A percentile compares a stretch with the other conserved stretches of the same genome.
These are phyloP conservation scores for Neosilurus hyrtlii DNA, from an alignment of 2,797 vertebrate species.

Conservation along the genomic window DNA sequence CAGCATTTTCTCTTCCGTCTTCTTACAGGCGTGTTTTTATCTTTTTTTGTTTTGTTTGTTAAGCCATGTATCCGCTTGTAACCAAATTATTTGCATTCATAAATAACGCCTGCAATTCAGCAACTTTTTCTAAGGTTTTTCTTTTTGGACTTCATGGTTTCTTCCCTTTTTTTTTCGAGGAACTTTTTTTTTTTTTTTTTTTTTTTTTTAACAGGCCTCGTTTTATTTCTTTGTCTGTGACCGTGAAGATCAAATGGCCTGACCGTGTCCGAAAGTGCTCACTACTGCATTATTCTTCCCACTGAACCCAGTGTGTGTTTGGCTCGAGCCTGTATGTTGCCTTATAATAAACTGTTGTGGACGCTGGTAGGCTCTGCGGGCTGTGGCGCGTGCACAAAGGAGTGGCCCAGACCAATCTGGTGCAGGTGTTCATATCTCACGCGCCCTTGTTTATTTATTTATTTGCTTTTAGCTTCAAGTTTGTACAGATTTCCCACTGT, in stretches of 20 bases:
- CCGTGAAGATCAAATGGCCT: slow-evolving; percentile 11
- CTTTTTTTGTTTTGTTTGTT: no score
- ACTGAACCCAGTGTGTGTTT: not conserved
- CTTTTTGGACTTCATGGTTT: not conserved
- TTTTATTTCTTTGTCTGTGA: slow-evolving; percentile 47
- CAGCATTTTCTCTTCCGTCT: not conserved
- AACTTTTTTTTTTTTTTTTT: no score
- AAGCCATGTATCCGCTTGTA: not conserved
- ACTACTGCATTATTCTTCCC: not conserved
- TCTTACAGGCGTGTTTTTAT: not conserved
- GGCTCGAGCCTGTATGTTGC: no score
- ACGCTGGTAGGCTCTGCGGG: slow-evolving; percentile 3
- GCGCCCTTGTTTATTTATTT: no score
- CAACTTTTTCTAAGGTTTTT: not conserved
- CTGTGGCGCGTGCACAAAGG: slow-evolving; percentile 35
- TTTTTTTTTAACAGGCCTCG: not conserved
- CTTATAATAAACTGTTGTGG: not conserved
- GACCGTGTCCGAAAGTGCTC: not conserved
- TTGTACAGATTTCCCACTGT: not conserved
- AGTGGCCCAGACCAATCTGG: slow-evolving; percentile 22
- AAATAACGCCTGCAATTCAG: not conserved
- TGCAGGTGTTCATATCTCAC: slow-evolving; percentile 51
- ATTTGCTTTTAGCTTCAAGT: not conserved
- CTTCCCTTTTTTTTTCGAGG: not conserved
- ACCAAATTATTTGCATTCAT: not conserved